Evolutionary conservation across 2,797 vertebrate species (phyloP).

Genomic region (Potorous gilbertii): DNA sequence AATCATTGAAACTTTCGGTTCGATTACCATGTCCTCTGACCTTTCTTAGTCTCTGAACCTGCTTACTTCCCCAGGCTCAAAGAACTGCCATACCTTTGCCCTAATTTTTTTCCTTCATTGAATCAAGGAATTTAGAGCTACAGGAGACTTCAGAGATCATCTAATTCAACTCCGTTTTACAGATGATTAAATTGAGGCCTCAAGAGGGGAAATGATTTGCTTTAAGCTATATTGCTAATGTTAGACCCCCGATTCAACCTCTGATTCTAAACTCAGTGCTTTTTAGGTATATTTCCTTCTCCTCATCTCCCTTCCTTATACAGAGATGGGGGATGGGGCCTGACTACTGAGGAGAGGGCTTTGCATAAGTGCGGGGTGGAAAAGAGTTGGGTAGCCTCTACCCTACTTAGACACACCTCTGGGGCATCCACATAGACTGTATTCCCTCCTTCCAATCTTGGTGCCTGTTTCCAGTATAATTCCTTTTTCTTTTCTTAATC

Average conservation of each 20-base stretch:
- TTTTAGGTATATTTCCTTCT: not conserved
- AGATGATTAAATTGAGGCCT: not conserved
- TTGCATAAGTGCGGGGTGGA: not conserved
- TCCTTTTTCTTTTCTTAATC: not conserved
- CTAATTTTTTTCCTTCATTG: not conserved
- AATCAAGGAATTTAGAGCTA: not conserved
- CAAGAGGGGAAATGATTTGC: not conserved
- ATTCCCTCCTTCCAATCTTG: no score
- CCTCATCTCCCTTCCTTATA: not conserved
- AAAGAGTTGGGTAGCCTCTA: not conserved
- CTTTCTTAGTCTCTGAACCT: not conserved
- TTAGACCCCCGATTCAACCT: not conserved
- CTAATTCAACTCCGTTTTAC: not conserved
- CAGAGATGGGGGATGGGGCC: not conserved
- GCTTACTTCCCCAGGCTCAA: not conserved
- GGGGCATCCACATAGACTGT: not conserved
- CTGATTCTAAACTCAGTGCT: not conserved
- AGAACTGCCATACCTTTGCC: not conserved
- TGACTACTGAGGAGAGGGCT: not conserved
- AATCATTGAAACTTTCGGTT: not conserved
- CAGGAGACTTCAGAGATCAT: not conserved
- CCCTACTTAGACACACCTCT: not conserved
- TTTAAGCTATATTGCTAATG: not conserved
- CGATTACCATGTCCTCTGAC: not conserved
- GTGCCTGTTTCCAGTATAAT: not conserved